phyloP scores from a whole-genome alignment of 2,797 vertebrate genomes.

The Danio albolineatus region DNA sequence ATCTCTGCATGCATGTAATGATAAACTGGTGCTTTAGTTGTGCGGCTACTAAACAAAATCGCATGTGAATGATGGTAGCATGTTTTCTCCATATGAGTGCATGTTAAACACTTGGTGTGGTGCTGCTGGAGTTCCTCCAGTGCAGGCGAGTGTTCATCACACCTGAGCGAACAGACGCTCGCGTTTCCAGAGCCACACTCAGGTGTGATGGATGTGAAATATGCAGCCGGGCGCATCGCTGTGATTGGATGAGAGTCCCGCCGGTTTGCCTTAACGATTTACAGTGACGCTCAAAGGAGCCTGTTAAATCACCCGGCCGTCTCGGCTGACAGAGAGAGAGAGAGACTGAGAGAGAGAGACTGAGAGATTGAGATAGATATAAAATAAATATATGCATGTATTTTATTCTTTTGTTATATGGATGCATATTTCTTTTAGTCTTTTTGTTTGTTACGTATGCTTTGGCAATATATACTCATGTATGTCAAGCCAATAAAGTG shows the following conservation, averaged over 20 bases:
- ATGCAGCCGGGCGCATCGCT: slow-evolving; percentile 21
- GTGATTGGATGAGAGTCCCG: slow-evolving; percentile 51
- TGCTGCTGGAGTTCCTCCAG: neutral
- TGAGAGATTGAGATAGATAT: too few relatives aligned
- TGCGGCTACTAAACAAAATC: neutral
- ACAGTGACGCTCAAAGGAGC: slow-evolving; percentile 21
- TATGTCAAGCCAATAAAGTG: too few relatives aligned
- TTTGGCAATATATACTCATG: too few relatives aligned
- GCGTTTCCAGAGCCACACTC: slow-evolving; percentile 11
- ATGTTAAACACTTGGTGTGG: neutral
- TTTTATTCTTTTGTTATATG: too few relatives aligned
- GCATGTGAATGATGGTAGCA: neutral
- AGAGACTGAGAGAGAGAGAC: neutral
- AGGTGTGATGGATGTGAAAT: slow-evolving; percentile 51
- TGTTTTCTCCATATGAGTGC: neutral
- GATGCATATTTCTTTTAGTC: too few relatives aligned
- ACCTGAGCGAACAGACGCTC: slow-evolving; percentile 3
- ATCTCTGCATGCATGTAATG: too few relatives aligned
- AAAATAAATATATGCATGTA: too few relatives aligned
- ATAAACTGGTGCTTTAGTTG: too few relatives aligned
- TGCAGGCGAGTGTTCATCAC: neutral
- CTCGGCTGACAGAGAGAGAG: neutral
- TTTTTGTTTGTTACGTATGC: too few relatives aligned
- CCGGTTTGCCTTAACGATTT: slow-evolving; percentile 52
- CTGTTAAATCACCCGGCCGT: slow-evolving; percentile 38